Evolutionary conservation across 2,113 vertebrate genomes (phyloP), one percentile per base, ranked within the genome.

Genomic region (Anolis sagrei): DNA sequence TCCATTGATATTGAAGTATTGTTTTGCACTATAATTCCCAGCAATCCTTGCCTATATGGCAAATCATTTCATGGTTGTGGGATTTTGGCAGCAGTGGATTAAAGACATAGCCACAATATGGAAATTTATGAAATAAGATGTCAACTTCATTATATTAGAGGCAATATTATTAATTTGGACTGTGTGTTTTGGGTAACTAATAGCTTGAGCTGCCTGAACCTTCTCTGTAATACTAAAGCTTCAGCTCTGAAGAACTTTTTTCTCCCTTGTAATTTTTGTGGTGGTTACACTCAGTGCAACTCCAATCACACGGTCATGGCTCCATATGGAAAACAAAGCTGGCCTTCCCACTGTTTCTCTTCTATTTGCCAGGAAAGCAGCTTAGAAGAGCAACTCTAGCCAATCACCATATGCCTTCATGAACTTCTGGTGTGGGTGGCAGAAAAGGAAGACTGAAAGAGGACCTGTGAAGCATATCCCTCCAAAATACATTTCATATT

Each of bases 321-420:
- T 83, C 81, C 81, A 62, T 83, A 74, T 74, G 34, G 70, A 83
- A 62, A 74, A 74, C 18, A 29, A 83, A 62, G 51, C 54, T 62
- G 70, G 72, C 70, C 54, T 62, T 83, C 81, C 70, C 54, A 74
- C 69, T 61, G 69, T 74, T 82, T 82, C 51, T 44, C 32, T 73
- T 73, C 69, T 1, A 23, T 39, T 82, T 82, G 69, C 81, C 81
- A 82, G 49, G 32, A 82, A 72, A 82, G 27, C 54, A 75, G 81
- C 27, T 83, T 62, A 74, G 54, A 74, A 74, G 34, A 74, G 70
- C 51, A 83, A 36, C 25, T 27, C n/a, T 32, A 48, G 54, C 34
- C 54, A 74, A 61, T 62, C 36, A 61, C 51, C 81, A 74, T 83
- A 74, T 74, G 70, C 36, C 70, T 83, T 54, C 70, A 14, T 83